Conservation (phyloP, 2,113 vertebrate species). For the Reinhardtius hippoglossoides region DNA sequence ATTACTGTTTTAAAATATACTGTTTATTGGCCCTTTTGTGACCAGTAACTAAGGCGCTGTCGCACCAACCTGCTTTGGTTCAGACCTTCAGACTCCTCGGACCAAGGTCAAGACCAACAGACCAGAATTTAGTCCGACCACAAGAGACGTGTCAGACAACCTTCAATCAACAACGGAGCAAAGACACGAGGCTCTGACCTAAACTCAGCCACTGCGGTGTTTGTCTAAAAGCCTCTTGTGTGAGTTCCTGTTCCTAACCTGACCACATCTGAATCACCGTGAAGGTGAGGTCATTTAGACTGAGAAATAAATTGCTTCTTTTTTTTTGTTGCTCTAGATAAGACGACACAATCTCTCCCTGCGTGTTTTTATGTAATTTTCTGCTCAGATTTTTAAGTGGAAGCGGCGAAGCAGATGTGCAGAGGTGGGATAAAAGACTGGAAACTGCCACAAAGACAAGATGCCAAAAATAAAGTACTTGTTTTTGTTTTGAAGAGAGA, state of each 20-base stretch:
- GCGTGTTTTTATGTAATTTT: not conserved
- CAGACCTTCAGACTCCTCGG: no score
- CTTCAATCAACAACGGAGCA: no score
- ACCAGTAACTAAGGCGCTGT: not conserved
- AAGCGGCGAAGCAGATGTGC: not conserved
- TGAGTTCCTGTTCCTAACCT: not conserved
- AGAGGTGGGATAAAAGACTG: not conserved
- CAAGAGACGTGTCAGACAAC: no score
- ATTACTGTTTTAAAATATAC: not conserved
- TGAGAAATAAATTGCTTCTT: not conserved
- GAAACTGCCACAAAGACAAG: not conserved
- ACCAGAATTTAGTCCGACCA: no score
- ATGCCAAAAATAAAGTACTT: no score
- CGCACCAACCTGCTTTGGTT: no score
- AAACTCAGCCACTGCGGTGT: not conserved
- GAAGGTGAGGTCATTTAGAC: slow-evolving; percentile 4
- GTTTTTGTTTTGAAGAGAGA: no score
- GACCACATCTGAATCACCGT: not conserved
- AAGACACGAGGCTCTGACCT: not conserved
- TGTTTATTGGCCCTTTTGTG: not conserved
- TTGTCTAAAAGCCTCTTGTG: not conserved
- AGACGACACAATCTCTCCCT: not conserved
- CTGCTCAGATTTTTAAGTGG: slow-evolving; percentile 1
- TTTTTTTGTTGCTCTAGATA: not conserved
- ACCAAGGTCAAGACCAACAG: no score